Evolutionary conservation across 2,797 vertebrate species (phyloP).

Genomic region (Propithecus deckenii): DNA sequence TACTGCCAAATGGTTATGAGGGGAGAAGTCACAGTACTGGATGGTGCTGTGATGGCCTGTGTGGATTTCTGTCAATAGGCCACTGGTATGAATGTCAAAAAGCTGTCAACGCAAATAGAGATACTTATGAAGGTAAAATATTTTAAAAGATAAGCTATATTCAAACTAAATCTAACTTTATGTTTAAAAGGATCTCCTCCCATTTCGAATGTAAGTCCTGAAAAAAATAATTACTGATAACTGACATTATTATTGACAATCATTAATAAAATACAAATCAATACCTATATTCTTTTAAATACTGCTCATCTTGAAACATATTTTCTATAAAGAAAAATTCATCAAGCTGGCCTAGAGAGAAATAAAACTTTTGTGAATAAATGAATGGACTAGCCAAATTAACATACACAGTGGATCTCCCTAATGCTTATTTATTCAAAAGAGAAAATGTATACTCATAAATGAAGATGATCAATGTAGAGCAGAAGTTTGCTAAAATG

Average conservation of each 20-base stretch:
- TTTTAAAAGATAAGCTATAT: background rate
- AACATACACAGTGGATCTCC: conserved; percentile 39
- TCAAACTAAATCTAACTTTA: conserved; percentile 6
- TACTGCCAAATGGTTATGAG: conserved; percentile 91
- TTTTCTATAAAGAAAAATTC: conserved; percentile 52
- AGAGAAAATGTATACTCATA: conserved; percentile 42
- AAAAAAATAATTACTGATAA: conserved; percentile 42
- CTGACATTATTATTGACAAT: background rate
- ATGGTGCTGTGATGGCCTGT: conserved; percentile 90
- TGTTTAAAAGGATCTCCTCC: conserved; percentile 14
- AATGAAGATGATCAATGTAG: conserved; percentile 39
- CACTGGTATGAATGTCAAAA: conserved; percentile 88
- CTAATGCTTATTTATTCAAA: conserved; percentile 25
- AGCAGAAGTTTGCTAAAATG: conserved; percentile 54
- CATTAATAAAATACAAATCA: conserved; percentile 23
- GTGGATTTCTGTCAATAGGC: conserved; percentile 88
- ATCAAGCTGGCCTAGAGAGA: conserved; percentile 20
- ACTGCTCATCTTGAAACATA: conserved; percentile 14
- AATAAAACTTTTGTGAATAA: conserved; percentile 44
- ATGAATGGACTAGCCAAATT: conserved; percentile 47
- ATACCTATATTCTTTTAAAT: background rate
- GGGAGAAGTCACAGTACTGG: conserved; percentile 94
- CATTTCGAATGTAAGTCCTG: background rate
- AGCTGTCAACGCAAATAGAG: conserved; percentile 86
- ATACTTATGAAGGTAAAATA: background rate